A percentile compares a stretch with the other conserved stretches of the same genome.
Evolutionary conservation across 2,797 vertebrate species (phyloP).

Genomic region (Falco naumanni): DNA sequence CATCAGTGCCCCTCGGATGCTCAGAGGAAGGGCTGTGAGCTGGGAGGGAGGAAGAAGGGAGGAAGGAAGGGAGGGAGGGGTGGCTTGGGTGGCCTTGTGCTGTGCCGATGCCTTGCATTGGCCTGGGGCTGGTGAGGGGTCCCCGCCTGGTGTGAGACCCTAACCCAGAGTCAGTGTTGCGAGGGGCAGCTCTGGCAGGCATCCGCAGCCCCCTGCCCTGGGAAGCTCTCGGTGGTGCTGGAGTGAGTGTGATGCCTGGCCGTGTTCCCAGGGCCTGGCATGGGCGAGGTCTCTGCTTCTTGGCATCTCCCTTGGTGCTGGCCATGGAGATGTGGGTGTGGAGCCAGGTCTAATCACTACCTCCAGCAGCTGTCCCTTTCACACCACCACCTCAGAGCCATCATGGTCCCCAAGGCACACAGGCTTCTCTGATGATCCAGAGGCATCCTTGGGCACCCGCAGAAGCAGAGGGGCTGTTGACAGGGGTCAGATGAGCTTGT

Average conservation of each 20-base stretch:
- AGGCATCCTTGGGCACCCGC: neutral
- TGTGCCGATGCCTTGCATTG: neutral
- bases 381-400: neutral
- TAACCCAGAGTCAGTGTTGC: fast-evolving
- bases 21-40: slow-evolving; percentile 4
- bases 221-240: neutral
- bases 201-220: neutral
- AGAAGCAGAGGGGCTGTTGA: neutral
- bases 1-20: neutral
- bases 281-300: neutral
- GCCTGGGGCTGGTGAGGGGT: neutral
- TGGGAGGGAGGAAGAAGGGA: slow-evolving; percentile 1
- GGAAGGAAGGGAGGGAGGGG: neutral
- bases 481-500: neutral
- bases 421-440: neutral
- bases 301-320: neutral
- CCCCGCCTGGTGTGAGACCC: neutral
- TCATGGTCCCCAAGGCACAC: fast-evolving
- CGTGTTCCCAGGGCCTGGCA: fast-evolving
- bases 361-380: neutral
- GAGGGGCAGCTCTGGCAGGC: neutral
- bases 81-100: neutral
- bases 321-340: neutral
- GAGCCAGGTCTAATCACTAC: fast-evolving
- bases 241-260: fast-evolving